Base-by-base conservation (phyloP, 2,113 vertebrate genomes). In the Phoenicopterus ruber region DNA sequence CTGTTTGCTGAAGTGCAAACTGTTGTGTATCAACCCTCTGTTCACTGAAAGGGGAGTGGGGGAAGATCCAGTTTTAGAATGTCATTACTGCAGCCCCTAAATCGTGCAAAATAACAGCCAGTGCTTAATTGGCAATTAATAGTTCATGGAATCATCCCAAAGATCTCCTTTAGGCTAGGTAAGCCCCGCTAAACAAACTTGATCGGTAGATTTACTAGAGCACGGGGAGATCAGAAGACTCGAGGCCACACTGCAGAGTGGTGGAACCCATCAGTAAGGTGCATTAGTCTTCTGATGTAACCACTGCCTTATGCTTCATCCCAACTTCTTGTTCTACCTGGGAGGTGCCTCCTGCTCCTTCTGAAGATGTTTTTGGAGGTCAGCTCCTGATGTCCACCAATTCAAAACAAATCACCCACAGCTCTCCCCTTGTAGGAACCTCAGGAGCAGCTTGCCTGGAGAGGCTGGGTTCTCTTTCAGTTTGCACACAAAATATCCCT, bases 161-260 rank as follows among this genome's bases (percentile, higher is more conserved):
- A 54, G 15, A 25, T 38, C 28, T 91, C 42, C 16, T 81, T 81
- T 46, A 84, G 47, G 28, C 32, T 54, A 58, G 34, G 20, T 46
- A 71, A 66, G 7, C 11, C 9, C 2, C 46, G 10, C 32, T 31
- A 55, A 15, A 1, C 31, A 65, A 28, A 36, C 9, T 3, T 47
- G 10, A 59, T n/a, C 2, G 1, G n/a, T 6, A 22, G 13, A 34
- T 61, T 58, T 66, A 9, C 21, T 31, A 13, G 63, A 77, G 15
- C 16, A 3, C 17, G 34, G 36, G 34, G 21, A 36, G 13, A 47
- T 34, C 42, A 46, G n/a, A 59, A 71, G 15, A 2, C 11, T 18
- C 1, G 2, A 7, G 14, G 6, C 11, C 17, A 25, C 1, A 1
- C 13, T 50, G 47, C 7, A 50, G 46, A n/a, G 7, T 9, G 12